Base-by-base conservation (phyloP, 2,113 vertebrate species). In the Gymnocephalus cernua region DNA sequence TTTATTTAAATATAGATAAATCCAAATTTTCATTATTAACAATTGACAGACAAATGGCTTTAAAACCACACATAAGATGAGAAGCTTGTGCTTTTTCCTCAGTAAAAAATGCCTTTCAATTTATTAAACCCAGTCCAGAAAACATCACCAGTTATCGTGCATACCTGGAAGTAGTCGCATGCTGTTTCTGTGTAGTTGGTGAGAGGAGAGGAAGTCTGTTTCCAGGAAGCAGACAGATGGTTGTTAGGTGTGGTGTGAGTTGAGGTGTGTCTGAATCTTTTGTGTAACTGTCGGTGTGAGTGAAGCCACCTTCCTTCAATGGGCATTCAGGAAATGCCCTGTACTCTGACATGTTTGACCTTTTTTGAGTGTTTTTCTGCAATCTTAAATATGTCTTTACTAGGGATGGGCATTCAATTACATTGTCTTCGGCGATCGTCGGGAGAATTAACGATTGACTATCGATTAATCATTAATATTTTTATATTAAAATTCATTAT, bases 271-370 rank as follows among this genome's bases (percentile, higher is more conserved):
- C 73, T 76, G 10, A 38, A 44, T 84, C 45, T 63, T 78, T 88
- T 68, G 38, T 86, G 48, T 75, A 59, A 57, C 74, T 84, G 83
- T 84, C 86, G 59, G 27, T 50, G 51, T 76, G 65, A 85, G 78
- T 62, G 57, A 85, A 64, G 18, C 56, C n/a, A 58, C n/a, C n/a
- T 47, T 35, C 35, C n/a, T 25, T 44, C 35, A 64, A 5, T 25
- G 35, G 72, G 62, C 38, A 19, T 38, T 51, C 23, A 73, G 74
- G 54, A 84, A 89, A 47, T 16, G 53, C 57, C 32, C 59, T 45
- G 18, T 25, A 29, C 53, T 80, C 65, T 48, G 67, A 79, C 48
- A 59, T 63, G n/a, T 65, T 50, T 19, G 44, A 58, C 47, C 51
- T 56, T 23, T 56, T 59, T 58, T 77, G 50, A 63, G 25, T 38